phyloP scores from a whole-genome alignment of 2,888 invertebrate species.

The Lordiphosa fenestrarum region DNA sequence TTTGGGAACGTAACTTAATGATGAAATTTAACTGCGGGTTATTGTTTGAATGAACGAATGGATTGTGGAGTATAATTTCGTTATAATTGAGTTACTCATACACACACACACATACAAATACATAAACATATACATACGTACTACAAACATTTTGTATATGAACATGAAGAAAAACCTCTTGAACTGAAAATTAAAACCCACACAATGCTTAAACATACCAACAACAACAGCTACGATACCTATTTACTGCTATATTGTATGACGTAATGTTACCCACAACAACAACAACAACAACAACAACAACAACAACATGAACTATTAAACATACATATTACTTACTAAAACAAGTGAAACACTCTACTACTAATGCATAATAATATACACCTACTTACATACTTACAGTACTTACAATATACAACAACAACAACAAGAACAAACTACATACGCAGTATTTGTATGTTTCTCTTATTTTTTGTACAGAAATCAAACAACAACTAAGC shows the following conservation, averaged over 20 bases:
- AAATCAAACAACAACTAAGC: conserved; percentile 60
- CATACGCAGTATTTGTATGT: conserved; percentile 71
- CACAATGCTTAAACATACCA: conserved; percentile 53
- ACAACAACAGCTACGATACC: conserved; percentile 64
- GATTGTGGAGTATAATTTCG: not conserved
- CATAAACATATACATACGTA: not conserved
- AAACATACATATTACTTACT: conserved; percentile 26
- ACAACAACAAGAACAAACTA: conserved; percentile 26
- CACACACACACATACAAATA: conserved; percentile 3
- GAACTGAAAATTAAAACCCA: conserved; percentile 65
- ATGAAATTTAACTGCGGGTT: too few species aligned
- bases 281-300: conserved; percentile 46
- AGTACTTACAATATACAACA: conserved; percentile 58
- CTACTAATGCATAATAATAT: conserved; percentile 61
- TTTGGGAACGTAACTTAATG: too few species aligned
- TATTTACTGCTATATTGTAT: conserved; percentile 71
- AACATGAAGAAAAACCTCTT: conserved; percentile 30
- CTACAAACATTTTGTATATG: not conserved
- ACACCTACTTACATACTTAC: conserved; percentile 17
- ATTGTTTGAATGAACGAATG: too few species aligned
- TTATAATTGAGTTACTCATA: conserved; percentile 7
- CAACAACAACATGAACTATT: conserved; percentile 32
- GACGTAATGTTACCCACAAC: conserved; percentile 66
- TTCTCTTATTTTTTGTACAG: conserved; percentile 57
- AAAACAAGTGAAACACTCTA: conserved; percentile 49